Conservation (phyloP, 2,888 invertebrate genomes). For the Arge pagana region DNA sequence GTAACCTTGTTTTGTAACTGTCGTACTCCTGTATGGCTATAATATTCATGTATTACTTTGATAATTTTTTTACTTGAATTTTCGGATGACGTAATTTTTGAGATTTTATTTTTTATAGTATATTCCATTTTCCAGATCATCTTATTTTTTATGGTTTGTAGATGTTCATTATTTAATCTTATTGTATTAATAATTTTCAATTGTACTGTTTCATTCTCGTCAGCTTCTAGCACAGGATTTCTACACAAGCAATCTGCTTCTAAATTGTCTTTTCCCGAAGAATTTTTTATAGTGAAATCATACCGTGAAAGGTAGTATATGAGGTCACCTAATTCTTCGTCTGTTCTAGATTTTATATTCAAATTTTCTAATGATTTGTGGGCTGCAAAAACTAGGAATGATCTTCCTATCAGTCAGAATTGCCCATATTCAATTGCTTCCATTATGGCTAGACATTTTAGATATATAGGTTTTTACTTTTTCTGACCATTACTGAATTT, state of each 20-base stretch:
- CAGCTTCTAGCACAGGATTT: slow-evolving; percentile 30
- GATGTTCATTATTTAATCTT: slow-evolving; percentile 20
- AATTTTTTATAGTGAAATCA: slow-evolving; percentile 24
- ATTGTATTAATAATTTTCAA: slow-evolving; percentile 30
- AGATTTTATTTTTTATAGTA: slow-evolving; percentile 29
- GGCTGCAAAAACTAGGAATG: slow-evolving; percentile 28
- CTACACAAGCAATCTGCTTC: slow-evolving; percentile 27
- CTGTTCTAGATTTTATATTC: slow-evolving; percentile 33
- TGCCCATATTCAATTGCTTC: slow-evolving; percentile 34
- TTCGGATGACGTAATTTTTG: too few relatives aligned
- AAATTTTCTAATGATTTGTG: slow-evolving; percentile 34
- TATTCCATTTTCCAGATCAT: slow-evolving; percentile 23
- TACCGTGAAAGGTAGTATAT: slow-evolving; percentile 19
- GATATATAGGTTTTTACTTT: slow-evolving; percentile 30
- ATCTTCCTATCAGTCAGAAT: slow-evolving; percentile 30
- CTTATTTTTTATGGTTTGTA: slow-evolving; percentile 22
- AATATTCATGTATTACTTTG: too few relatives aligned
- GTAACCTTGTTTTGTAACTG: too few relatives aligned
- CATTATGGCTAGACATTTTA: slow-evolving; percentile 34
- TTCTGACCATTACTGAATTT: slow-evolving; percentile 30
- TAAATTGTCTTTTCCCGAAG: slow-evolving; percentile 23
- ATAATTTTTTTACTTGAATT: too few relatives aligned
- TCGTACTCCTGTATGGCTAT: too few relatives aligned
- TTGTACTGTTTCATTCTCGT: slow-evolving; percentile 24
- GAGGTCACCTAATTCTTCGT: slow-evolving; percentile 25